Evolutionary conservation across 2,113 vertebrate genomes (phyloP).

Genomic region (Manacus vitellinus): DNA sequence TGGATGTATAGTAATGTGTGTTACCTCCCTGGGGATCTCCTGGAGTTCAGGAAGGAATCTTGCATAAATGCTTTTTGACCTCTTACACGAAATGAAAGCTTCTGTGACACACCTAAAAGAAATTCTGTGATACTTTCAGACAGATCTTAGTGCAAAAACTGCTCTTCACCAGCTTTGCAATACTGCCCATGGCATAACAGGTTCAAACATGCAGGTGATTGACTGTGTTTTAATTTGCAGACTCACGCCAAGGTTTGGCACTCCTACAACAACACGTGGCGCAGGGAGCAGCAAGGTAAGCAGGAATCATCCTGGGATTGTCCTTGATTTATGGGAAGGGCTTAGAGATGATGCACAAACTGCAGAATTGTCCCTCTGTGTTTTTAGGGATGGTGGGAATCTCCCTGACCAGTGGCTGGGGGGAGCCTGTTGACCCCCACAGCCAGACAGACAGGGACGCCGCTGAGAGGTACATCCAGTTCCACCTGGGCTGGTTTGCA

Average conservation of each 20-base stretch:
- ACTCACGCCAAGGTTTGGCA: conserved; percentile 92
- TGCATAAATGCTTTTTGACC: not conserved
- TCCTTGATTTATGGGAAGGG: not conserved
- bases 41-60: not conserved
- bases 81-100: not conserved
- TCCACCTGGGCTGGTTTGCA: conserved; percentile 94
- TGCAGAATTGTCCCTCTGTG: not conserved
- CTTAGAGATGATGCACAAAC: not conserved
- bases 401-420: conserved; percentile 89
- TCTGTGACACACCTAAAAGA: not conserved
- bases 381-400: conserved; percentile 88
- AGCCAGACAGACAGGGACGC: conserved; percentile 86
- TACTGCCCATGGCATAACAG: not conserved
- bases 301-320: not conserved
- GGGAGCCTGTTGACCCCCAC: conserved; percentile 88
- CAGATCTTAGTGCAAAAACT: not conserved
- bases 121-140: not conserved
- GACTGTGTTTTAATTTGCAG: conserved; percentile 59
- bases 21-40: not conserved
- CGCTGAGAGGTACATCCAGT: conserved; percentile 91
- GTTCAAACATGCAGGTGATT: not conserved
- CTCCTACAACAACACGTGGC: conserved; percentile 85
- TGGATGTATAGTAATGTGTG: not conserved
- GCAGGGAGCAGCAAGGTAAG: conserved; percentile 86
- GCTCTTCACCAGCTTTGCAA: not conserved